These are phyloP conservation scores for Poecilus cupreus DNA, from an alignment of 2,888 invertebrate species.

Conservation along the genomic window DNA sequence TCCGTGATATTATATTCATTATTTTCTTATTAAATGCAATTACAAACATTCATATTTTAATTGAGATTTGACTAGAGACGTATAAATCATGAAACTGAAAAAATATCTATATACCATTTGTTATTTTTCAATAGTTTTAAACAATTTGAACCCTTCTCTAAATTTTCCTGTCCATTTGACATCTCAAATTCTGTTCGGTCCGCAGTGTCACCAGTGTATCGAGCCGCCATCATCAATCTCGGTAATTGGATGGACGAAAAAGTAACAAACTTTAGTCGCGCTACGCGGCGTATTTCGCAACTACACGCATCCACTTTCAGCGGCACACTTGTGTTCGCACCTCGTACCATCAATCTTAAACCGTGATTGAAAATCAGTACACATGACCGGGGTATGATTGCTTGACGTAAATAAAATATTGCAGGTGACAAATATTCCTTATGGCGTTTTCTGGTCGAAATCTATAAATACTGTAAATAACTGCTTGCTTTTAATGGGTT, in stretches of 20 bases:
- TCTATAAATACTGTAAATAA: too few relatives aligned
- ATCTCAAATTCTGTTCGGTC: constrained; percentile 6
- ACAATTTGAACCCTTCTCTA: not conserved
- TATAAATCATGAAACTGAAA: too few relatives aligned
- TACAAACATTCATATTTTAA: too few relatives aligned
- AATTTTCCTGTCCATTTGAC: not conserved
- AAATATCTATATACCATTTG: too few relatives aligned
- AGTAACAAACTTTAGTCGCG: constrained; percentile 18
- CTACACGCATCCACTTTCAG: constrained; percentile 2
- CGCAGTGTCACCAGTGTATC: constrained; percentile 17
- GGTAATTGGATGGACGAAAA: constrained; percentile 52
- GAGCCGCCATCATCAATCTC: constrained; percentile 42
- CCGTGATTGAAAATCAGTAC: not conserved
- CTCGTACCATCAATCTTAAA: not conserved
- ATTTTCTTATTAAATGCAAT: too few relatives aligned
- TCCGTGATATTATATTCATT: too few relatives aligned
- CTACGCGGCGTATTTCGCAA: not conserved
- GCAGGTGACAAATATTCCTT: not conserved
- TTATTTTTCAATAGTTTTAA: not conserved
- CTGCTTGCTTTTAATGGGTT: too few relatives aligned
- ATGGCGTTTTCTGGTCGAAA: not conserved
- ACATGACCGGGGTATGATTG: not conserved
- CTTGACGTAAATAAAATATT: not conserved
- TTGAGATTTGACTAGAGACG: too few relatives aligned
- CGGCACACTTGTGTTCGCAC: constrained; percentile 8